phyloP scores from a whole-genome alignment of 2,888 invertebrate genomes.

The Archaeoteleia sp. region DNA sequence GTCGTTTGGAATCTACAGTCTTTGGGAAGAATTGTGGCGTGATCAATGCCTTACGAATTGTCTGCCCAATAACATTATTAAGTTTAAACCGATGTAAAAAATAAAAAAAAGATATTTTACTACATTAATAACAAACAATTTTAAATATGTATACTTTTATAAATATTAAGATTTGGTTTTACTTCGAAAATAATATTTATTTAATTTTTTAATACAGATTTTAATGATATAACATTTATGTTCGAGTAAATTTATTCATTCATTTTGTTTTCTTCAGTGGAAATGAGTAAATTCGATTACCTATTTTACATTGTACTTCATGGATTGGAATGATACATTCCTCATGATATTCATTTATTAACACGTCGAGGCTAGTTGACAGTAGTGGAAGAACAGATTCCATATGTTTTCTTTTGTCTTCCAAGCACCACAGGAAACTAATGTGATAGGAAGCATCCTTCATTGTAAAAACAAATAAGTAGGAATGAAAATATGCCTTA shows the following conservation, averaged over 20 bases:
- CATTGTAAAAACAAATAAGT: slow-evolving; percentile 66
- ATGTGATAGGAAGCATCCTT: slow-evolving; percentile 90
- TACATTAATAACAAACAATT: background rate
- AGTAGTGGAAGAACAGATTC: slow-evolving; percentile 76
- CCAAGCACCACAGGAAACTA: slow-evolving; percentile 87
- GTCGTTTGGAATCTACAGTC: slow-evolving; percentile 55
- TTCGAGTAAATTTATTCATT: too few species aligned
- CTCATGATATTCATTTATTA: slow-evolving; percentile 70
- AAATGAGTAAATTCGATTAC: slow-evolving; percentile 83
- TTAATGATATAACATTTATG: too few species aligned
- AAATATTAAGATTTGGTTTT: too few species aligned
- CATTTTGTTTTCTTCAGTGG: slow-evolving; percentile 67
- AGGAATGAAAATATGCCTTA: slow-evolving; percentile 39
- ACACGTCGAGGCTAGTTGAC: slow-evolving; percentile 73
- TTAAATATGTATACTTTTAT: too few species aligned
- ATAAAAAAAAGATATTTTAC: slow-evolving; percentile 3
- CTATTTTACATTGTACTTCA: slow-evolving; percentile 82
- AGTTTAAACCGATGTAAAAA: slow-evolving; percentile 61
- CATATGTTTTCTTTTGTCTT: slow-evolving; percentile 79
- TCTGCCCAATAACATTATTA: slow-evolving; percentile 62
- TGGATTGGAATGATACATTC: slow-evolving; percentile 77
- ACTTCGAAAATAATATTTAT: too few species aligned
- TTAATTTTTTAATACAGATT: too few species aligned
- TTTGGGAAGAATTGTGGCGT: slow-evolving; percentile 67
- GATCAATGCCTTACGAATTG: slow-evolving; percentile 56